A percentile compares a stretch with the other conserved stretches of the same genome.
These are phyloP conservation scores for Lasioglossum villosulum DNA, from an alignment of 2,888 invertebrate species.

Conservation along the genomic window DNA sequence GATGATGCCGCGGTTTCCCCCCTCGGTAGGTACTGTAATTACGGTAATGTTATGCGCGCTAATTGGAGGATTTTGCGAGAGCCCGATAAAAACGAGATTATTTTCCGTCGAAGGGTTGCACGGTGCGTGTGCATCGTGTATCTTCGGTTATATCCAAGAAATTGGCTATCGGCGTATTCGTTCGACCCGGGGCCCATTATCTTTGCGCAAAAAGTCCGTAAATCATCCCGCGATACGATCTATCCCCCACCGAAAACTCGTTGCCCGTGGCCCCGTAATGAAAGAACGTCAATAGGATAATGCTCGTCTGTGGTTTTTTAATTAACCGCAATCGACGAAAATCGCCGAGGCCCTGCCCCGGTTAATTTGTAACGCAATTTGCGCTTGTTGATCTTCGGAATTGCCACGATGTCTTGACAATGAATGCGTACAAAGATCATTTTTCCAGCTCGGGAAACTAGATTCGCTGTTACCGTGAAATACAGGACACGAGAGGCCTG, in stretches of 20 bases:
- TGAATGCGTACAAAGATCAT: too few relatives aligned
- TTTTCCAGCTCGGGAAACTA: too few relatives aligned
- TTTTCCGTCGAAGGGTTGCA: conserved; percentile 62
- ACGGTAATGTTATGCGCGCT: conserved; percentile 82
- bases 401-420: too few relatives aligned
- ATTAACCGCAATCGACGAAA: conserved; percentile 48
- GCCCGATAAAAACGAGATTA: conserved; percentile 80
- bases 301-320: conserved; percentile 36
- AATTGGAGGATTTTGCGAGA: conserved; percentile 80
- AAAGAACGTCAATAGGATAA: conserved; percentile 56
- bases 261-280: conserved; percentile 29
- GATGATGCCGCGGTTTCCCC: conserved; percentile 65
- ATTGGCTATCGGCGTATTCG: conserved; percentile 75
- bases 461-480: too few relatives aligned
- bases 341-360: conserved; percentile 9
- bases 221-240: conserved; percentile 66
- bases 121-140: conserved; percentile 59
- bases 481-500: too few relatives aligned
- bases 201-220: conserved; percentile 58
- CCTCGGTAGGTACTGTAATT: conserved; percentile 75
- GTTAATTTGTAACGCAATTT: conserved; percentile 15
- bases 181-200: conserved; percentile 61
- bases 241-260: conserved; percentile 13
- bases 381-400: conserved; percentile 12
- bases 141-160: conserved; percentile 71